Evolutionary conservation across 2,113 vertebrate genomes (phyloP).

Genomic region (Peucedramus taeniatus): DNA sequence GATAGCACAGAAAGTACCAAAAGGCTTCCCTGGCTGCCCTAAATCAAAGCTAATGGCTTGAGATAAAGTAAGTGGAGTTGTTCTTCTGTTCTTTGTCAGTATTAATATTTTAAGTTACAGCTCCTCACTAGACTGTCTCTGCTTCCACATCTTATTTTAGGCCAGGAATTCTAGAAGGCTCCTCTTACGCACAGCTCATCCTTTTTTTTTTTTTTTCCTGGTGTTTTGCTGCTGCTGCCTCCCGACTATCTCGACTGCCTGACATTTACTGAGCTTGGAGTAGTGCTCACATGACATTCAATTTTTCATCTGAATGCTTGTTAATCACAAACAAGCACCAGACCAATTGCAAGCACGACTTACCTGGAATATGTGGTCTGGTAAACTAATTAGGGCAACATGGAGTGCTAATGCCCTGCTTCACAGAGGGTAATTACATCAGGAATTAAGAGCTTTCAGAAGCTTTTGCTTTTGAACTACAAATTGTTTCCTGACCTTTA

Average conservation of each 20-base stretch:
- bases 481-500: constrained; percentile 51
- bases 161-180: constrained; percentile 36
- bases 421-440: constrained; percentile 17
- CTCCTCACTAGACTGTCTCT: constrained; percentile 28
- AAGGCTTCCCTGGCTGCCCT: constrained; percentile 59
- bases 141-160: not conserved
- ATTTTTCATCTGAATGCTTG: constrained; percentile 25
- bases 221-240: not conserved
- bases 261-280: constrained; percentile 9
- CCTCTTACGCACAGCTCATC: not conserved
- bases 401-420: constrained; percentile 17
- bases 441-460: constrained; percentile 16
- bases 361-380: not conserved
- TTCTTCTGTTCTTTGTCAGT: constrained; percentile 65
- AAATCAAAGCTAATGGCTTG: constrained; percentile 67
- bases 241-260: constrained; percentile 16
- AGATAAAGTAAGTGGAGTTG: constrained; percentile 63
- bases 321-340: constrained; percentile 14
- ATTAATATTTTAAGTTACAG: constrained; percentile 70
- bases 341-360: constrained; percentile 15
- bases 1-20: constrained; percentile 51
- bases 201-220: not conserved
- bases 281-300: not conserved
- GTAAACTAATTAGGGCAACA: constrained; percentile 56
- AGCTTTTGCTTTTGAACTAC: constrained; percentile 19